Conservation (phyloP, 2,888 invertebrate species). For the Drosophila buzzatii region DNA sequence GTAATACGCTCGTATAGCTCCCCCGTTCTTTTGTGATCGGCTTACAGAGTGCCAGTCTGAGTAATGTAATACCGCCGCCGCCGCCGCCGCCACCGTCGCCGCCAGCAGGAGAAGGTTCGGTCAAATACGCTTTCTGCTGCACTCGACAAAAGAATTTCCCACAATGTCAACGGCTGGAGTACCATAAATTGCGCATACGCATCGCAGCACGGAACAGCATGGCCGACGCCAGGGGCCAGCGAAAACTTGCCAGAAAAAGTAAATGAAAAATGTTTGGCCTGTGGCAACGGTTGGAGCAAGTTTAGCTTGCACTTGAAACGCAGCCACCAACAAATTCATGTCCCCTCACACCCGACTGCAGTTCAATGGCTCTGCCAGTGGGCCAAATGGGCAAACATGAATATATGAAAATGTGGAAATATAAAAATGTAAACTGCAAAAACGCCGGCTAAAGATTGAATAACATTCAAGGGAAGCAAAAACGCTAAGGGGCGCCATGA, state of each 20-base stretch:
- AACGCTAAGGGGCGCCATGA: neutral
- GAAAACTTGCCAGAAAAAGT: neutral
- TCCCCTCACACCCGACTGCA: conserved; percentile 14
- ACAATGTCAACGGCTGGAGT: conserved; percentile 68
- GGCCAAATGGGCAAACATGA: neutral
- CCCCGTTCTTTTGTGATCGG: conserved; percentile 44
- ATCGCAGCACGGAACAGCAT: conserved; percentile 43
- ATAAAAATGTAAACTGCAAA: neutral
- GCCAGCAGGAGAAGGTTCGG: neutral
- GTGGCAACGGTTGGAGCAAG: neutral
- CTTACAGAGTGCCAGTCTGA: conserved; percentile 50
- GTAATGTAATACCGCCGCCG: conserved; percentile 64
- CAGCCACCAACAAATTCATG: conserved; percentile 8
- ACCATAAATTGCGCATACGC: conserved; percentile 72
- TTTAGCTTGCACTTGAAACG: conserved; percentile 41
- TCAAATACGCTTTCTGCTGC: conserved; percentile 66
- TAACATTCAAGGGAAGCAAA: conserved; percentile 8
- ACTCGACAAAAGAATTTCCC: conserved; percentile 74
- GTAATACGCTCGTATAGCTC: conserved; percentile 60
- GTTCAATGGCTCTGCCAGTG: conserved; percentile 61
- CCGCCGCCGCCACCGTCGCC: conserved; percentile 19
- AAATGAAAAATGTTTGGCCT: neutral
- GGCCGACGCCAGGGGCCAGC: conserved; percentile 2
- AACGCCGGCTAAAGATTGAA: conserved; percentile 9
- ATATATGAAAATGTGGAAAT: neutral